phyloP scores from a whole-genome alignment of 2,888 invertebrate species.

The Galerucella pusilla region DNA sequence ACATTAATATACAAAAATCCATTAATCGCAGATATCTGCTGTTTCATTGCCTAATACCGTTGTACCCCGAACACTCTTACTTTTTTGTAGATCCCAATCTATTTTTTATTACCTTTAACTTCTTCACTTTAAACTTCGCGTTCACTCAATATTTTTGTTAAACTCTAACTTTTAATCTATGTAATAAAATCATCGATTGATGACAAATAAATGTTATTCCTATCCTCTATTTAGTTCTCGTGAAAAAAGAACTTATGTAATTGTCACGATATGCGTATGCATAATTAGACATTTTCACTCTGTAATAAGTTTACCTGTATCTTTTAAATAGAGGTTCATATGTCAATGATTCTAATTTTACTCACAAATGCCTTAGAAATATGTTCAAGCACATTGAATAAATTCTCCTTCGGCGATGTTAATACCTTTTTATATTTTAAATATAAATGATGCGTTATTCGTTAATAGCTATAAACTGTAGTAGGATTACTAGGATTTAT shows the following conservation, averaged over 20 bases:
- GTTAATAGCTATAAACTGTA: constrained; percentile 17
- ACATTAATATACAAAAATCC: no score
- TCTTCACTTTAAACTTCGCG: no score
- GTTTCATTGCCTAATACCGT: no score
- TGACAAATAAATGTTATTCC: not conserved
- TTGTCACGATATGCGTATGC: not conserved
- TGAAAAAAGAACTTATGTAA: no score
- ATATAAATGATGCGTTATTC: constrained; percentile 8
- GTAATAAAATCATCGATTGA: no score
- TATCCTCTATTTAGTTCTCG: no score
- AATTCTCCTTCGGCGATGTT: not conserved
- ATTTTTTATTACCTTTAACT: no score
- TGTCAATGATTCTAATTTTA: not conserved
- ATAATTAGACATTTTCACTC: not conserved
- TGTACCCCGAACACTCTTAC: no score
- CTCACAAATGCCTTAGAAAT: not conserved
- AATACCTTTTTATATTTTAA: constrained; percentile 1
- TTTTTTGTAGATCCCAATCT: no score
- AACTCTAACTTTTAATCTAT: no score
- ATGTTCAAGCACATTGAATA: constrained; percentile 5
- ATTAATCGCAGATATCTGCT: no score
- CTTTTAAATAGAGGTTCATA: not conserved
- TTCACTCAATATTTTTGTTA: no score
- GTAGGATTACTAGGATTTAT: not conserved
- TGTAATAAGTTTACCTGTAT: not conserved